phyloP scores from a whole-genome alignment of 2,888 invertebrate species.

The Salpingus planirostris region DNA sequence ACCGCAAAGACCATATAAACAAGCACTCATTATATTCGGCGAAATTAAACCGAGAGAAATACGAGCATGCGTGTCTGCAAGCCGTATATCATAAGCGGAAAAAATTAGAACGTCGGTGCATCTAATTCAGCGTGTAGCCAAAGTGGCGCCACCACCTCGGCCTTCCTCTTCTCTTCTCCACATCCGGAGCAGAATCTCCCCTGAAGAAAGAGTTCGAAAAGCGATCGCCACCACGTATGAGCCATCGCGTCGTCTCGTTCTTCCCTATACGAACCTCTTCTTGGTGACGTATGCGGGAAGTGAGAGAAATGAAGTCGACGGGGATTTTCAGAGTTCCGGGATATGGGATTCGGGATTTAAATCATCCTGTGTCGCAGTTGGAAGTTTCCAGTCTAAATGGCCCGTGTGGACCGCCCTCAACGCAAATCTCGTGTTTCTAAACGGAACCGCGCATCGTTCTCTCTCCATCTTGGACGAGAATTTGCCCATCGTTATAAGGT shows the following conservation, averaged over 20 bases:
- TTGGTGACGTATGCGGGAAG: no score
- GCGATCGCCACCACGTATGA: no score
- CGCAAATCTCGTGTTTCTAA: no score
- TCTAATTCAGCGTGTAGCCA: slow-evolving; percentile 38
- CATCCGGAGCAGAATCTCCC: slow-evolving; percentile 31
- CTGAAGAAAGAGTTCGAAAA: no score
- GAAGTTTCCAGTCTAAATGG: slow-evolving; percentile 21
- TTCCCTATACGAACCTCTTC: no score
- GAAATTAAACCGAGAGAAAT: slow-evolving; percentile 26
- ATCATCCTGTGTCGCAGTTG: slow-evolving; percentile 16
- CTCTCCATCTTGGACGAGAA: no score
- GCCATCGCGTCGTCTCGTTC: no score
- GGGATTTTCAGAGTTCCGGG: no score
- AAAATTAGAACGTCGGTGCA: slow-evolving; percentile 29
- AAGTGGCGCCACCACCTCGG: slow-evolving; percentile 29
- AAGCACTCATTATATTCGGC: slow-evolving; percentile 26
- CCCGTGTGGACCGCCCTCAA: slow-evolving; percentile 23
- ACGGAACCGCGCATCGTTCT: no score
- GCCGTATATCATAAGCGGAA: slow-evolving; percentile 29
- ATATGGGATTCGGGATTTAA: slow-evolving; percentile 4
- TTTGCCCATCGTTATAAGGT: no score
- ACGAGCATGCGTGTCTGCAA: slow-evolving; percentile 31
- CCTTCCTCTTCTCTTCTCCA: slow-evolving; percentile 22
- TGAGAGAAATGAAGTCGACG: no score
- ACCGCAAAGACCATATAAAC: slow-evolving; percentile 13